A percentile compares a stretch with the other conserved stretches of the same genome.
Evolutionary conservation across 1,140 invertebrate genomes (phyloP).

Genomic region (Bombus polaris): DNA sequence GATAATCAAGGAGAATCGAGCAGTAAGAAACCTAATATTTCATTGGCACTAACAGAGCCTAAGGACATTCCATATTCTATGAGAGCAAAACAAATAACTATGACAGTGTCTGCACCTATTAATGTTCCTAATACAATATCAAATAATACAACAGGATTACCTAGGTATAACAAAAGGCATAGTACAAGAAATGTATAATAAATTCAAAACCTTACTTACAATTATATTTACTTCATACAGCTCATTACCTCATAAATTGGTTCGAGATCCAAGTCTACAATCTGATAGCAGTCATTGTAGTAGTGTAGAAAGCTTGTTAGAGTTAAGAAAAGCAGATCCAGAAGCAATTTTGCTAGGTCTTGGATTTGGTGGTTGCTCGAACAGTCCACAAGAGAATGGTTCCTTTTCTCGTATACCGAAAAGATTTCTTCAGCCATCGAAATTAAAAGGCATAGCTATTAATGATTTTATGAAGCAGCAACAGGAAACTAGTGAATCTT

Average conservation of each 20-base stretch:
- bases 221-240: conserved; percentile 46
- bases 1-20: conserved; percentile 21
- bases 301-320: conserved; percentile 89
- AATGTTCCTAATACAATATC: conserved; percentile 75
- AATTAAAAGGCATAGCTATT: conserved; percentile 85
- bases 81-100: conserved; percentile 68
- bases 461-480: conserved; percentile 85
- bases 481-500: conserved; percentile 84
- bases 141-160: conserved; percentile 66
- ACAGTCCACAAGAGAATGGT: conserved; percentile 78
- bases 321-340: conserved; percentile 88
- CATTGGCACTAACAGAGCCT: conserved; percentile 42
- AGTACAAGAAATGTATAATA: background rate
- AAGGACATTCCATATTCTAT: conserved; percentile 60
- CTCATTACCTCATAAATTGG: conserved; percentile 73
- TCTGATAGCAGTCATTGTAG: conserved; percentile 89
- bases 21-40: background rate
- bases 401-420: conserved; percentile 88
- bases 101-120: conserved; percentile 76
- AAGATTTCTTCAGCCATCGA: conserved; percentile 85
- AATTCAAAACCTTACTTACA: conserved; percentile 2
- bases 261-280: conserved; percentile 85
- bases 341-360: conserved; percentile 88
- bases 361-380: conserved; percentile 84
- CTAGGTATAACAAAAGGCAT: conserved; percentile 65